A percentile compares a stretch with the other conserved stretches of the same genome.
Conservation (phyloP, 2,113 vertebrate species). For the Eira barbara region DNA sequence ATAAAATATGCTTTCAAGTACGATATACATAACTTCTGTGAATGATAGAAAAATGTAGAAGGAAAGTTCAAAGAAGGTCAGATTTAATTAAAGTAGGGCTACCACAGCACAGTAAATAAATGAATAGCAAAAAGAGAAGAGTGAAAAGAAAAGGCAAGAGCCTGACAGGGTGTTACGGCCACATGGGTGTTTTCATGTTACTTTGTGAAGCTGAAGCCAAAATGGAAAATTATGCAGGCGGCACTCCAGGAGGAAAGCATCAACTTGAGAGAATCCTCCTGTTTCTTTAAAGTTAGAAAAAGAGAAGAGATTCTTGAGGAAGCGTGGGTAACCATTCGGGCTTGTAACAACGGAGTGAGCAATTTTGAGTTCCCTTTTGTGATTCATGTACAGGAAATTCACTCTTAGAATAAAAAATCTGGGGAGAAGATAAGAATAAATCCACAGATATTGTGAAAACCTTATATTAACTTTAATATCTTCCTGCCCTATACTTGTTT, state of each 20-base stretch:
- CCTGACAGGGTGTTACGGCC: neutral
- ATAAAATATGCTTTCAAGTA: slow-evolving; percentile 14
- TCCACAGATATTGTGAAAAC: neutral
- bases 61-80: neutral
- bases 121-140: neutral
- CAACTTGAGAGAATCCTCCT: neutral
- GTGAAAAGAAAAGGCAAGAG: neutral
- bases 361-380: neutral
- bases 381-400: neutral
- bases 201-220: neutral
- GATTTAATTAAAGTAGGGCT: neutral
- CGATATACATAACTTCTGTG: neutral
- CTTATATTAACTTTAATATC: neutral
- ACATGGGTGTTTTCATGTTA: neutral
- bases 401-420: neutral
- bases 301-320: neutral
- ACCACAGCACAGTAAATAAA: neutral
- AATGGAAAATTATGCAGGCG: neutral
- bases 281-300: neutral
- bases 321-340: neutral
- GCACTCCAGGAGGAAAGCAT: neutral
- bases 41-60: neutral
- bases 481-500: neutral
- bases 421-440: neutral
- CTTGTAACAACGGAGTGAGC: neutral